These are phyloP conservation scores for Papilio elwesi DNA, from an alignment of 2,888 invertebrate genomes.

Conservation along the genomic window DNA sequence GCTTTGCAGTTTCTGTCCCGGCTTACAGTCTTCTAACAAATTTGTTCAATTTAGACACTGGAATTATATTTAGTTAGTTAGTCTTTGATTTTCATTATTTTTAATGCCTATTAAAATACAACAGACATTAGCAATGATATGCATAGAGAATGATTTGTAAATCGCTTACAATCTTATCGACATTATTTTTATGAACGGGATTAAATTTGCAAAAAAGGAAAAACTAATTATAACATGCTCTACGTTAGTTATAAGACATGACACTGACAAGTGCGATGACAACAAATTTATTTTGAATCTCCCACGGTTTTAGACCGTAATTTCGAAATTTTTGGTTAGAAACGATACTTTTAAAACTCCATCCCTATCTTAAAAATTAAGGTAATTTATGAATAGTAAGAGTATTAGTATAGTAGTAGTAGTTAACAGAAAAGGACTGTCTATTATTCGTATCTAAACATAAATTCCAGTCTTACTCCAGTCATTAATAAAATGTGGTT, in stretches of 20 bases:
- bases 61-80: neutral
- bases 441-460: neutral
- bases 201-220: neutral
- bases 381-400: neutral
- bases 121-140: too few relatives aligned
- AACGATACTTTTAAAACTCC: neutral
- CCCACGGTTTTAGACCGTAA: neutral
- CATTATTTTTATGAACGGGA: too few relatives aligned
- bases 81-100: too few relatives aligned
- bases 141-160: too few relatives aligned
- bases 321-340: conserved; percentile 11
- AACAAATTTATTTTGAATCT: conserved; percentile 6
- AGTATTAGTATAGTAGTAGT: neutral
- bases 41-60: conserved; percentile 56
- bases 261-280: neutral
- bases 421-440: neutral
- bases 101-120: too few relatives aligned
- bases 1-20: conserved; percentile 64
- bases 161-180: too few relatives aligned
- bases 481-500: neutral
- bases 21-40: conserved; percentile 72
- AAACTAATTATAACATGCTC: neutral
- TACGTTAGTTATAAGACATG: neutral
- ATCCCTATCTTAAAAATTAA: neutral
- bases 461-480: neutral